Evolutionary conservation across 2,888 invertebrate genomes (phyloP), one percentile per base, ranked within the genome.

Genomic region (Tromatobia lineatoria): DNA sequence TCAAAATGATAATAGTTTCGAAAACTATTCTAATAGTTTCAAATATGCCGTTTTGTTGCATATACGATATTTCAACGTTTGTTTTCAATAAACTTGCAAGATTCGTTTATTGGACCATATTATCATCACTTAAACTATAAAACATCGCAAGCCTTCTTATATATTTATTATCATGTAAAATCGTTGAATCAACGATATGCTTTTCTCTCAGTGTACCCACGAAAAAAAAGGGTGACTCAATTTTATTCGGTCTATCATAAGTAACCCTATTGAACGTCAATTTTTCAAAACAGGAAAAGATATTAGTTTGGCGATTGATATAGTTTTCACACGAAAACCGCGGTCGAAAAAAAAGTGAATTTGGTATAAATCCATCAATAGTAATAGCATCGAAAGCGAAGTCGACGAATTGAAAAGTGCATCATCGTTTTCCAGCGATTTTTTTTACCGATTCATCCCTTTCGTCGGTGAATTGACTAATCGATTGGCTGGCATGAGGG

Each of bases 351-450:
- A 57, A 34, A 73, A 45, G 57, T 29, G 20, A 45, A 57, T 57
- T 10, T 20, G n/a, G 45, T 38, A 42, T 78, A 52, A 66, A 73
- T 73, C 57, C 15, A 38, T 61, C 18, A 34, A n/a, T 23, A 15
- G 34, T 45, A 25, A 45, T n/a, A 45, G 45, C 38, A 79, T 78
- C 64, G 61, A 78, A 15, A 74, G 25, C 18, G 29, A 52, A 18
- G 20, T 66, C 54, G 20, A n/a, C 20, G 59, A 54, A 78, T 76
- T 73, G 64, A 74, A 74, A 79, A 79, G 70, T 70, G 69, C 67
- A 52, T 69, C 52, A 67, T 74, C 20, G 59, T 61, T 47, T 74
- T 78, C 34, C 61, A 54, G 59, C 29, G 20, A 52, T 74, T 67
- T 61, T 67, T 61, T 38, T 70, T 61, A 20, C 23, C 69, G 47